Conservation (phyloP, 2,888 invertebrate genomes). For the Drosophila demipolita region DNA sequence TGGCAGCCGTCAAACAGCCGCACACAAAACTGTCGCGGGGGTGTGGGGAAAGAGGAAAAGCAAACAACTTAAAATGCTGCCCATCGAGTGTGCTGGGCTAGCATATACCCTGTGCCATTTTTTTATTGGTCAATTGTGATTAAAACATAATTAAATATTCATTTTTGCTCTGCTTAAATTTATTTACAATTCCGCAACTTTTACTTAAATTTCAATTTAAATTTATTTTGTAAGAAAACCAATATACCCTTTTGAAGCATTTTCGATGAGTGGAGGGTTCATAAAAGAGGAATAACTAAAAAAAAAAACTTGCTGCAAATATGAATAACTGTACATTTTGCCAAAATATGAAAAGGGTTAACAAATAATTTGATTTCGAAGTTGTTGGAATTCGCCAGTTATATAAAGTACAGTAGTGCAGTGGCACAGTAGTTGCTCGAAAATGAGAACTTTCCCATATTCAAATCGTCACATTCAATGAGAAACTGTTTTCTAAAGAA, state of each 20-base stretch:
- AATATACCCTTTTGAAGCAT: neutral
- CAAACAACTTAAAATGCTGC: neutral
- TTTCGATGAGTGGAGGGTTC: neutral
- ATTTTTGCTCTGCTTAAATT: neutral
- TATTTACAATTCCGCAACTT: neutral
- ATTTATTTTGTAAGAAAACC: neutral
- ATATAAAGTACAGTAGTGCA: neutral
- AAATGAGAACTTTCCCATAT: neutral
- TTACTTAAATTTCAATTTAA: no score
- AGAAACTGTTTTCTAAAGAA: neutral
- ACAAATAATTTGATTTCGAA: conserved; percentile 1
- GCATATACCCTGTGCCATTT: neutral
- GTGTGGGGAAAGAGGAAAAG: neutral
- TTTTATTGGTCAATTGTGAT: no score
- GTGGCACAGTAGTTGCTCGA: neutral
- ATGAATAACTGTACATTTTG: conserved; percentile 13
- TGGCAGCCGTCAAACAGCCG: conserved; percentile 41
- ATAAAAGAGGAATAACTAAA: neutral
- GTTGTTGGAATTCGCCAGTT: neutral
- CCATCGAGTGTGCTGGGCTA: neutral
- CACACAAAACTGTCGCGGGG: neutral
- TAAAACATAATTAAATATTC: no score
- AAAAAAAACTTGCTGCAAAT: neutral
- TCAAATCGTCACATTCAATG: neutral
- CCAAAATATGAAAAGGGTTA: neutral